phyloP scores from a whole-genome alignment of 64 coral and sea anemone species.

The Trachythela sp. region DNA sequence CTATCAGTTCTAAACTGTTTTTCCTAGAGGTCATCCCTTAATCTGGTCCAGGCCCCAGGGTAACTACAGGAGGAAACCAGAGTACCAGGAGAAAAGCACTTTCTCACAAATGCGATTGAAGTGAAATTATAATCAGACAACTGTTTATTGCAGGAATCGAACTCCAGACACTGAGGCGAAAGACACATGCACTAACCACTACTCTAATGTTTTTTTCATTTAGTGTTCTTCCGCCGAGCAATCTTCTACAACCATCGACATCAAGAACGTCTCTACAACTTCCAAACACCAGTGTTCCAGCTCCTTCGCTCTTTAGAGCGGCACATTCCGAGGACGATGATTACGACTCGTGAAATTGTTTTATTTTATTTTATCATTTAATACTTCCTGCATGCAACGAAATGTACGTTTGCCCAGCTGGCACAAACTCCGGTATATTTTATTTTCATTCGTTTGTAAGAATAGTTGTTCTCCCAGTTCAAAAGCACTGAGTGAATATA shows the following conservation, averaged over 20 bases:
- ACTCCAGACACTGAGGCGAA: too few species aligned
- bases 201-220: neutral
- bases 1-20: too few species aligned
- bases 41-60: too few species aligned
- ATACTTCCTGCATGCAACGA: neutral
- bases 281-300: neutral
- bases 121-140: too few species aligned
- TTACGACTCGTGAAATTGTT: neutral
- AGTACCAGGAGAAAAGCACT: too few species aligned
- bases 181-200: too few species aligned
- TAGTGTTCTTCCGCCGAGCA: neutral
- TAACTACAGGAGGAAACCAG: too few species aligned
- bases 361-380: neutral
- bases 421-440: neutral
- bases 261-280: neutral
- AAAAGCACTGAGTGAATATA: neutral
- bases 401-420: neutral
- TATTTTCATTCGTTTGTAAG: neutral
- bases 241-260: neutral
- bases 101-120: too few species aligned
- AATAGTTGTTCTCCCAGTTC: neutral
- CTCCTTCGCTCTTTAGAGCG: neutral
- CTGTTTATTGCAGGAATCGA: too few species aligned
- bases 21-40: too few species aligned
- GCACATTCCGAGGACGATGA: constrained; percentile 1